Evolutionary conservation across 2,113 vertebrate species (phyloP), one percentile per base, ranked within the genome.

Genomic region (Entomyzon cyanotis): DNA sequence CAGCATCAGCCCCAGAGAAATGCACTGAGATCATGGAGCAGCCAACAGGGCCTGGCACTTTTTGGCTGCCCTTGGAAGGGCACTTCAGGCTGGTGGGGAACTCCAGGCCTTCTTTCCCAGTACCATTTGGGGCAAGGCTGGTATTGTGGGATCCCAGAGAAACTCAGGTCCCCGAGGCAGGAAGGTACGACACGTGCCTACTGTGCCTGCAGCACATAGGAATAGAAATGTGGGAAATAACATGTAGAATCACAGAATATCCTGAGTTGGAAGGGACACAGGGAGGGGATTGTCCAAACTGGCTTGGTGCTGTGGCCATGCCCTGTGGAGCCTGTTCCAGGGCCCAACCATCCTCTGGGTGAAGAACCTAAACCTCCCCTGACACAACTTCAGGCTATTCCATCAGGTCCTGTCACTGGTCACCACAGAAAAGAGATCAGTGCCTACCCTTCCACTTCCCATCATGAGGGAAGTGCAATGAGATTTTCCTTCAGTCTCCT

Each of bases 131-230:
- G 16, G 15, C 28, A 71, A 78, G 12, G 12, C 7, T 59, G 28
- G 25, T 5, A 0, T 37, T 0, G 2, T 25, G 24, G 41, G 7
- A 8, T 35, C 0, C 1, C 71, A 11, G 19, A 59, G 28, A 62
- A 69, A 11, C 25, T 33, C 42, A 44, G 28, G 15, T 44, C 44
- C 49, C 37, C 25, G 35, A 30, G 67, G 28, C 17, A 65, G 41
- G 33, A 56, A 68, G 49, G 15, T 53, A n/a, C 27, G 69, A 31
- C 11, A 22, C 3, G 11, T 23, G 46, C 56, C 20, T 56, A 9
- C 17, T 44, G 27, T 71, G 47, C 35, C 33, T 7, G 6, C 41
- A 65, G 59, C 20, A 8, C 27, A 25, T 9, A 41, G 30, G 31
- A 68, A 78, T 27, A 33, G 11, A 56, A 74, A 84, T 62, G 27